A percentile compares a stretch with the other conserved stretches of the same genome.
phyloP scores from a whole-genome alignment of 2,113 vertebrate genomes.

The Albula goreensis region DNA sequence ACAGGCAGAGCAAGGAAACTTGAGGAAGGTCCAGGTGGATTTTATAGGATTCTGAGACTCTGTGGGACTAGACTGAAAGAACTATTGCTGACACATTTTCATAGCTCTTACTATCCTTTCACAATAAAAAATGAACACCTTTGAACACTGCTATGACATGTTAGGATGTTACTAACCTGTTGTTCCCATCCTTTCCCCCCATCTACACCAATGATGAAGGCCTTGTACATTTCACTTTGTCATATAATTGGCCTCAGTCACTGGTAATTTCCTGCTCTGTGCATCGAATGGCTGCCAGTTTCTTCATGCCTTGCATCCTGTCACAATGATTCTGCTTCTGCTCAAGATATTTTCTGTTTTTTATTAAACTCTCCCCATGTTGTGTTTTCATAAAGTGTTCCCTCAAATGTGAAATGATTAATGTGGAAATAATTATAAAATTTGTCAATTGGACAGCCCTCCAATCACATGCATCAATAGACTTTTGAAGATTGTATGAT shows the following conservation, averaged over 20 bases:
- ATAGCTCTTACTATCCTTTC: background rate
- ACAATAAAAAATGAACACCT: background rate
- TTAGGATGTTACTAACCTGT: background rate
- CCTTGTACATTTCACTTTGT: background rate
- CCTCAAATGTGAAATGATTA: background rate
- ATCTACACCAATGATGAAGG: background rate
- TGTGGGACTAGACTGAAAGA: background rate
- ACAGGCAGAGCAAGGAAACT: background rate
- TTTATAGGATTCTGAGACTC: background rate
- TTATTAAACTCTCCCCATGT: background rate
- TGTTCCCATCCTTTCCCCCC: background rate
- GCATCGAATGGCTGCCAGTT: background rate
- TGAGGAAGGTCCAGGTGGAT: background rate
- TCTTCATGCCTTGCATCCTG: background rate
- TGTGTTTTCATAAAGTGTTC: background rate
- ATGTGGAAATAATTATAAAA: background rate
- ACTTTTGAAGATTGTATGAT: background rate
- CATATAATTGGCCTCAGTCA: background rate
- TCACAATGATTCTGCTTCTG: background rate
- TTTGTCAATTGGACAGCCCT: background rate
- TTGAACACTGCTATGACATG: background rate
- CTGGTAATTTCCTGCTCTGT: background rate
- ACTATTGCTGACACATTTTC: too few relatives aligned
- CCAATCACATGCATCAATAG: background rate
- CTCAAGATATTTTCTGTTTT: background rate